Evolutionary conservation across 2,113 vertebrate genomes (phyloP), one percentile per base, ranked within the genome.

Genomic region (Ivindomyrus marchei): DNA sequence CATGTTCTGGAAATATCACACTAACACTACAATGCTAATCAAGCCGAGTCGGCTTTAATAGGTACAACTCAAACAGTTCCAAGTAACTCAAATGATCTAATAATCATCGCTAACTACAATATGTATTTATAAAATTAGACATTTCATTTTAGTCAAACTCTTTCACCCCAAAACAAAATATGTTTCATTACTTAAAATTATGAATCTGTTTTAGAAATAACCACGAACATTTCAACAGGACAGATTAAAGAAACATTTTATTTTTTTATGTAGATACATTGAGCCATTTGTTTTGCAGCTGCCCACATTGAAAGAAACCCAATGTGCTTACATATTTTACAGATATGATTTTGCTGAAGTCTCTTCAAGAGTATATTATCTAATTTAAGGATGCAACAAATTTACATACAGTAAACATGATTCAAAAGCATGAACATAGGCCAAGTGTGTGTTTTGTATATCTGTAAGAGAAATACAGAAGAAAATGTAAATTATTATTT

Each of bases 221-320:
- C 36, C 74, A 80, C 36, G 27, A 39, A 39, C 74, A 80, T 80
- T 80, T 80, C 74, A 80, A 42, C 6, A 80, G 31, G 31, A 80
- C 74, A 80, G 36, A 42, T 39, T 80, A 19, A 80, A 80, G 74
- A 19, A 80, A 17, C 74, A 80, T 80, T 80, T 80, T 80, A 80
- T 80, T 80, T 77, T 56, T 77, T 80, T 80, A 80, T 80, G 36
- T 80, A 39, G 74, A 39, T 80, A 80, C 74, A 80, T 42, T 80
- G 36, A 80, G 15, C 2, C 36, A 42, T 80, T 42, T 80, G 74
- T 80, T 42, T 80, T 80, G 74, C 74, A 80, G 74, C 36, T 80
- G 74, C 74, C 74, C 36, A 39, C 5, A 80, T 19, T 80, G n/a
- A 80, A 80, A 80, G n/a, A 70, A 80, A 80, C 5, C 74, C 17